Base-by-base conservation (phyloP, 1,140 invertebrate species). In the Drosophila ohnishii region DNA sequence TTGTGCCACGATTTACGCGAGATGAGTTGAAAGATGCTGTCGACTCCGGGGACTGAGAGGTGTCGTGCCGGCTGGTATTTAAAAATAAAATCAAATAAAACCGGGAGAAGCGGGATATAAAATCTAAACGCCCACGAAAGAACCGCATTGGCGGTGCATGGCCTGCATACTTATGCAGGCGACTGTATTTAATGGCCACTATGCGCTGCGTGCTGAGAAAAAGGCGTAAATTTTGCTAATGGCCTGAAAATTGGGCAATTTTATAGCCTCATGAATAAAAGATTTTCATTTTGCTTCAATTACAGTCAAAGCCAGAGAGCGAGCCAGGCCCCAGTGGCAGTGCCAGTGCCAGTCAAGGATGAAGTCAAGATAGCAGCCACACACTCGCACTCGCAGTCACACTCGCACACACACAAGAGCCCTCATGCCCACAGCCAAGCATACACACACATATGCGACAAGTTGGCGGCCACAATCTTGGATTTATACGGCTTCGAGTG, bases 151-250 rank as follows among this genome's bases (percentile, higher is more conserved):
- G 51, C 37, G 37, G 32, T 39, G 61, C 66, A 67, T 67, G 72
- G 73, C 76, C 62, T 86, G 78, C 79, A 90, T 88, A 85, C 86
- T 90, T 88, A 83, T 87, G 84, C 83, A 88, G 71, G 84, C 84
- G 83, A 88, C 84, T 87, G 83, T 87, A 80, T 88, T 87, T 87
- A 87, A 87, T 87, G 83, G 83, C 72, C 83, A 88, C 83, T 87
- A 80, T 89, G 81, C 65, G 85, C 85, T 89, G 80, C 80, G 80
- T 88, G 84, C 80, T 75, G 69, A 86, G 80, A 87, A 90, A 90
- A 91, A 91, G 90, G 90, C 90, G 90, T 91, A 91, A 91, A 91
- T 91, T 91, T 91, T 91, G 86, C 90, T 91, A 91, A 91, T 91
- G 86, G 90, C 84, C 90, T 90, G 90, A 91, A 91, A 91, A 91